Evolutionary conservation across 2,797 vertebrate species (phyloP), one percentile per base, ranked within the genome.

Genomic region (Odontamblyopus lacepedii): DNA sequence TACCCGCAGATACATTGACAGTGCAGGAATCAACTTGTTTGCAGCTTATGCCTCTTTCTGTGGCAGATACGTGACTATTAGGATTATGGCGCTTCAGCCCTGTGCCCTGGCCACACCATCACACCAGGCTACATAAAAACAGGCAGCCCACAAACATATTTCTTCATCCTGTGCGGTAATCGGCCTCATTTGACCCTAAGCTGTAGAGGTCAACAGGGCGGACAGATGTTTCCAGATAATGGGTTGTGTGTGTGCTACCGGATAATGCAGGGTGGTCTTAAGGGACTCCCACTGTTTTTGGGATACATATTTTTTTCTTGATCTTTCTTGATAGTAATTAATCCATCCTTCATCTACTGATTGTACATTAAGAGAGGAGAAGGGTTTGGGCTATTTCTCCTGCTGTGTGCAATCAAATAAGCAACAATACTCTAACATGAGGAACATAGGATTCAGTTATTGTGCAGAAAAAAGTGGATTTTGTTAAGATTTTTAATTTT

Each of bases 171-270:
- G 50, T 69, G 74, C 61, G 77, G 75, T 85, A 86, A 86, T 83
- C 78, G 27, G 74, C 79, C 88, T 83, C 71, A 79, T 85, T 82
- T 89, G 82, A 88, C 88, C 82, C 79, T 23, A 77, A 73, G 71
- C 79, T 78, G 73, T 78, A 57, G 63, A 74, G 87, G 83, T 87
- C 82, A 87, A 83, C 69, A 70, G 80, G 78, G 78, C 7, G 12
- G 84, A 86, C 88, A 91, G 85, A 90, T 90, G 90, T 82, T 87
- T 79, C 70, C 84, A 67, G 80, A 78, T 80, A 86, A 86, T 86
- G 82, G 79, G 77, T 77, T 82, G 44, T 86, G 62, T 81, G 73
- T 76, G 30, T 65, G 72, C 67, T 27, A 65, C 66, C n/a, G 65
- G 69, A 78, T 82, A 78, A 79, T 67, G 50, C 68, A 67, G 55